A percentile compares a stretch with the other conserved stretches of the same genome.
These are phyloP conservation scores for Daboia siamensis DNA, from an alignment of 2,113 vertebrate species.

Conservation along the genomic window DNA sequence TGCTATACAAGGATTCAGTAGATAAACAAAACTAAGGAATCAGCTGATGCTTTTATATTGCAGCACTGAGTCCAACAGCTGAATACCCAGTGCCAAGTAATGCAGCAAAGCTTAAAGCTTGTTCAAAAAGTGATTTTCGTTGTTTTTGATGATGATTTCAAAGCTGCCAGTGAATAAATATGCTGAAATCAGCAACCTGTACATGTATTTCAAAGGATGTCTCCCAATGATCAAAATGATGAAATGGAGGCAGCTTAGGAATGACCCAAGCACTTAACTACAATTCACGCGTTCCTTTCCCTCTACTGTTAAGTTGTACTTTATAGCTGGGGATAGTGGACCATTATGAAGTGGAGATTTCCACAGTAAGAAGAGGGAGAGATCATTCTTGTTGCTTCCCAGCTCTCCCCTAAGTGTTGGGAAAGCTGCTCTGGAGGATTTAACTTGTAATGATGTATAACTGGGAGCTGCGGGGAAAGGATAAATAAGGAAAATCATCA, in stretches of 20 bases:
- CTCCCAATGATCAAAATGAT: constrained; percentile 58
- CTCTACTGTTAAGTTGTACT: background rate
- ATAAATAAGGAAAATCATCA: background rate
- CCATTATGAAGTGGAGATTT: background rate
- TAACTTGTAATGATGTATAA: background rate
- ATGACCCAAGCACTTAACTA: constrained; percentile 59
- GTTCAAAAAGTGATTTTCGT: constrained; percentile 65
- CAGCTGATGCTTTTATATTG: constrained; percentile 58
- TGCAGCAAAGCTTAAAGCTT: constrained; percentile 65
- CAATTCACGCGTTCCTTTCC: constrained; percentile 48
- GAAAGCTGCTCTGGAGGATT: background rate
- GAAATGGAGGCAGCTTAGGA: constrained; percentile 65
- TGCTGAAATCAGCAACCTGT: constrained; percentile 64
- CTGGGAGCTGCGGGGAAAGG: background rate
- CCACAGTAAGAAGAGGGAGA: background rate
- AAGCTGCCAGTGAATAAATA: constrained; percentile 65
- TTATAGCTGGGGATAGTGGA: background rate
- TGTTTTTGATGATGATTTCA: constrained; percentile 56
- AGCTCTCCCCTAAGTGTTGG: background rate
- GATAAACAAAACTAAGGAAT: constrained; percentile 58
- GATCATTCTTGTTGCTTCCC: background rate
- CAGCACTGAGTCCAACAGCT: constrained; percentile 54
- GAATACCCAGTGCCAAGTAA: constrained; percentile 65
- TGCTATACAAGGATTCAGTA: constrained; percentile 55
- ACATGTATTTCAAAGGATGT: constrained; percentile 63